Evolutionary conservation across 2,113 vertebrate species (phyloP).

Genomic region (Alaudala cheleensis): DNA sequence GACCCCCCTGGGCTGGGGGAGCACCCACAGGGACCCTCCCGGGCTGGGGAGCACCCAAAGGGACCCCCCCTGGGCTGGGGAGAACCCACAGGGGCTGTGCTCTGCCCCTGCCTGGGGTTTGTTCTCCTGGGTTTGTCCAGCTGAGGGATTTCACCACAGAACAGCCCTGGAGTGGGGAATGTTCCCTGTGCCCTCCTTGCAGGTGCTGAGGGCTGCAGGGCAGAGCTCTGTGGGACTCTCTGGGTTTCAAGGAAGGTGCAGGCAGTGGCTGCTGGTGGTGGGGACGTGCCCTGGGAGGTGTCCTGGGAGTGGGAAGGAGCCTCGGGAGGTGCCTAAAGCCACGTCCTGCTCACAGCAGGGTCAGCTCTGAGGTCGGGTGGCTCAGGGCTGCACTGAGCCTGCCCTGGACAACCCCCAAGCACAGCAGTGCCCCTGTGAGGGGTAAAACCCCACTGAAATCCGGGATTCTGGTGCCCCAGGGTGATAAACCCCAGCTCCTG

Average conservation of each 20-base stretch:
- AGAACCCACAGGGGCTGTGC: background rate
- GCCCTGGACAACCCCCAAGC: background rate
- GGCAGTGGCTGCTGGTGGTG: rapidly evolving
- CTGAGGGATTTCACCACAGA: background rate
- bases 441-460: rapidly evolving
- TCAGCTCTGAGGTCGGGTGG: background rate
- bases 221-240: rapidly evolving
- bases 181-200: rapidly evolving
- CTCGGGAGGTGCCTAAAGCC: background rate
- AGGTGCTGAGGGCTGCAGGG: background rate
- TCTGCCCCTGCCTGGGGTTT: background rate
- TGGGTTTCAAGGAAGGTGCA: background rate
- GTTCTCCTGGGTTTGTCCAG: background rate
- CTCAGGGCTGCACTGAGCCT: background rate
- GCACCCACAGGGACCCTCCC: too few species aligned
- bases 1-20: too few species aligned
- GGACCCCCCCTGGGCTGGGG: background rate
- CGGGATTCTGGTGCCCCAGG: background rate
- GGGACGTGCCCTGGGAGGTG: background rate
- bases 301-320: background rate
- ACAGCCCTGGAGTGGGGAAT: background rate
- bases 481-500: rapidly evolving
- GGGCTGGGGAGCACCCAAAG: too few species aligned
- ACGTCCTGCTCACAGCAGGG: background rate
- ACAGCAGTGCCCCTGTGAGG: rapidly evolving